Percentiles rank a stretch among this genome's conserved stretches.
These are phyloP conservation scores for Gambusia yucatana DNA, from an alignment of 2,797 vertebrate genomes.

Conservation along the genomic window DNA sequence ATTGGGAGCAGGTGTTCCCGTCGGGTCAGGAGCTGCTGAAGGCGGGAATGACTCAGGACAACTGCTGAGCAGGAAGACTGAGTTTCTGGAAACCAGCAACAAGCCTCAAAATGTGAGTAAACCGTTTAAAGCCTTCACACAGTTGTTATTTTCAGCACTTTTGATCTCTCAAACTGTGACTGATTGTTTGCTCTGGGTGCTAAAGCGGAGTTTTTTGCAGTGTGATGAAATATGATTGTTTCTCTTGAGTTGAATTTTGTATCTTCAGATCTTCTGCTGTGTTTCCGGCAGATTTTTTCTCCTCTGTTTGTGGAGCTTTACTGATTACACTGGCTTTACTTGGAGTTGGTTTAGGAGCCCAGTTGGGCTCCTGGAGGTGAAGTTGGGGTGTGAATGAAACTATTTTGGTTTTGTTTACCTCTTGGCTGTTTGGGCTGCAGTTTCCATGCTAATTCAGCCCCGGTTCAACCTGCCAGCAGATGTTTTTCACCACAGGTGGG, in stretches of 20 bases:
- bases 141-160: conserved; percentile 2
- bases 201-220: background rate
- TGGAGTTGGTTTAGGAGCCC: background rate
- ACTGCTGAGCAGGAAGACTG: background rate
- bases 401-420: conserved; percentile 1
- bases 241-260: background rate
- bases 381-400: background rate
- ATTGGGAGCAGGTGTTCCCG: conserved; percentile 6
- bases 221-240: background rate
- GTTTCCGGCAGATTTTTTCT: background rate
- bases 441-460: background rate
- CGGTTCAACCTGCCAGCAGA: background rate
- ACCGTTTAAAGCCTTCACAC: background rate
- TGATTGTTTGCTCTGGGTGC: background rate
- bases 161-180: conserved; percentile 4
- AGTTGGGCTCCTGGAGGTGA: background rate
- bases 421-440: background rate
- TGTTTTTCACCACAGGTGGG: background rate
- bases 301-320: background rate
- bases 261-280: background rate
- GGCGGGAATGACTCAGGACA: conserved; percentile 2
- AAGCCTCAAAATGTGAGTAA: conserved; percentile 1
- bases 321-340: background rate
- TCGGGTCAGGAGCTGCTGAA: background rate
- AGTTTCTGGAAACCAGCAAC: conserved; percentile 4